phyloP scores from a whole-genome alignment of 1,140 invertebrate genomes.

The Drosophila oshimai region DNA sequence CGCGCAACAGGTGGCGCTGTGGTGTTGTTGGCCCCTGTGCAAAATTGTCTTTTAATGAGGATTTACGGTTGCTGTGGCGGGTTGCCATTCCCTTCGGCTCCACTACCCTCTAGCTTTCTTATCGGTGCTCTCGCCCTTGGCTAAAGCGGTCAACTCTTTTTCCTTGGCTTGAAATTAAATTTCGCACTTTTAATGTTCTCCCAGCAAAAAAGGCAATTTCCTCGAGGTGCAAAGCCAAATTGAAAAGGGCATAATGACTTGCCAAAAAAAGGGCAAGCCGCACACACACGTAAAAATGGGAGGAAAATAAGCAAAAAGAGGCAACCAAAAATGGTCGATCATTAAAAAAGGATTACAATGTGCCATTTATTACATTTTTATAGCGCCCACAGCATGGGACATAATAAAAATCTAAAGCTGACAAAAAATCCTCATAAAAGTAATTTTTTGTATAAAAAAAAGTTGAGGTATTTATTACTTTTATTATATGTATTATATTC shows the following conservation, averaged over 20 bases:
- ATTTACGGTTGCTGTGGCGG: slow-evolving; percentile 48
- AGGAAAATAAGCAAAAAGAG: slow-evolving; percentile 11
- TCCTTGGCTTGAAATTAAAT: slow-evolving; percentile 54
- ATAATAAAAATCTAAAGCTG: slow-evolving; percentile 19
- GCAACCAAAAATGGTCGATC: slow-evolving; percentile 51
- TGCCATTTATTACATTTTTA: slow-evolving; percentile 71
- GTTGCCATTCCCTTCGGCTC: not conserved
- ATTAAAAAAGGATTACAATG: slow-evolving; percentile 74
- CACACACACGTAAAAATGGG: not conserved
- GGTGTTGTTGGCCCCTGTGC: slow-evolving; percentile 13
- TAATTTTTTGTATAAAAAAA: slow-evolving; percentile 1
- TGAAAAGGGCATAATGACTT: slow-evolving; percentile 74
- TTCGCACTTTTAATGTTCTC: slow-evolving; percentile 69
- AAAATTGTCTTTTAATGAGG: slow-evolving; percentile 64
- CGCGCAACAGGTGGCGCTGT: slow-evolving; percentile 76
- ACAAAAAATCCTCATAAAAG: slow-evolving; percentile 11
- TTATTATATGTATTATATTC: not conserved
- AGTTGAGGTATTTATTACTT: not conserved
- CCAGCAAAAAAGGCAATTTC: slow-evolving; percentile 68
- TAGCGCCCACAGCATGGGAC: slow-evolving; percentile 29
- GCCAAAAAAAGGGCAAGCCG: slow-evolving; percentile 21
- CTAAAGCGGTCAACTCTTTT: slow-evolving; percentile 30
- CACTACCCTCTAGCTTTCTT: not conserved
- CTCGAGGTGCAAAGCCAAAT: slow-evolving; percentile 70
- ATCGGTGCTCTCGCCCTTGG: slow-evolving; percentile 26